phyloP scores from a whole-genome alignment of 2,113 vertebrate genomes.

The Xenopus laevis region DNA sequence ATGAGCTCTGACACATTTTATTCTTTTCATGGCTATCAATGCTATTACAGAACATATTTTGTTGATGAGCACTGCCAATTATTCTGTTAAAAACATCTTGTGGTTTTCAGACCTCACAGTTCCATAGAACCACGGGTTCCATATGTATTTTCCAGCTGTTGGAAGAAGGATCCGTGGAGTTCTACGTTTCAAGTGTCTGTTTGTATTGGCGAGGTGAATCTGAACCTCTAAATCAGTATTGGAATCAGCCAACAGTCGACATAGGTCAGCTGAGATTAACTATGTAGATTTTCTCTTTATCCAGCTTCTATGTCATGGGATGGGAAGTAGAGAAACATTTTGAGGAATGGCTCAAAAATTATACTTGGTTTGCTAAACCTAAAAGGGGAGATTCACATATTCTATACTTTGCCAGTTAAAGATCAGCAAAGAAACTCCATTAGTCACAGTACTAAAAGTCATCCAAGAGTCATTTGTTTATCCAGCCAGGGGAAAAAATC shows the following conservation, averaged over 20 bases:
- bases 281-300: not conserved
- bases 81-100: no score
- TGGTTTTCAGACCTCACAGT: not conserved
- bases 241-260: not conserved
- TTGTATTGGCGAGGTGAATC: not conserved
- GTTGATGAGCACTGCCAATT: no score
- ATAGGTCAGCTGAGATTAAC: not conserved
- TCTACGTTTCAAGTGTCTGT: not conserved
- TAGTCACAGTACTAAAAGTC: constrained; percentile 53
- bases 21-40: no score
- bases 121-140: not conserved
- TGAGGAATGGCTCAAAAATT: no score
- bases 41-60: no score
- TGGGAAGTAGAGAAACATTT: not conserved
- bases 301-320: not conserved
- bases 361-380: no score
- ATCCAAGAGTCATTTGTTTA: constrained; percentile 55
- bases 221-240: not conserved
- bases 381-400: not conserved
- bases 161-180: not conserved
- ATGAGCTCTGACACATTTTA: no score
- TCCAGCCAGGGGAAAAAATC: constrained; percentile 56
- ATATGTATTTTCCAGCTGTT: not conserved
- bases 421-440: constrained; percentile 37
- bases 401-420: constrained; percentile 53